These are phyloP conservation scores for Oopsacas minuta DNA, from an alignment of 37 sponge, comb jelly and placozoan species.

Conservation along the genomic window DNA sequence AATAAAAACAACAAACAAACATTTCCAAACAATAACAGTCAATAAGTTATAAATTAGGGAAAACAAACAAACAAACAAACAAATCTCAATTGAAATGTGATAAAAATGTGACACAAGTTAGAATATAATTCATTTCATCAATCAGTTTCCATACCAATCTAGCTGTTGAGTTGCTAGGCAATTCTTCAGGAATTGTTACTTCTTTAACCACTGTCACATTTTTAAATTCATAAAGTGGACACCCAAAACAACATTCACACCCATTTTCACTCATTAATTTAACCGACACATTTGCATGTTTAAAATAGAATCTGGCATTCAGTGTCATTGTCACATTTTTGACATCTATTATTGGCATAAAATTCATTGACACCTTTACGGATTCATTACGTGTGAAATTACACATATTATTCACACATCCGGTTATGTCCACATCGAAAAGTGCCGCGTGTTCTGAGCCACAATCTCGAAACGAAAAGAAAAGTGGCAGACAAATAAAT, in stretches of 20 bases:
- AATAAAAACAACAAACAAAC: too few species aligned
- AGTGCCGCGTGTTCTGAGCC: neutral
- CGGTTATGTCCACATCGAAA: neutral
- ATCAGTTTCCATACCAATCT: neutral
- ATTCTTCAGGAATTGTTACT: neutral
- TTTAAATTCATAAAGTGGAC: neutral
- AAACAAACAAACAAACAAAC: too few species aligned
- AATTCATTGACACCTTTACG: neutral
- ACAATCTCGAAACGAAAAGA: neutral
- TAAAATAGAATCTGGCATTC: neutral
- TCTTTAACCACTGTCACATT: neutral
- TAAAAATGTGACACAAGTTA: neutral
- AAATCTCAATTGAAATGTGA: neutral
- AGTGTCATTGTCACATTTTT: conserved; percentile 10
- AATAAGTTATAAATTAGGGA: too few species aligned
- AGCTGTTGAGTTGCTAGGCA: neutral
- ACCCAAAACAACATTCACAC: neutral
- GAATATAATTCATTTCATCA: neutral
- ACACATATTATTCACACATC: neutral
- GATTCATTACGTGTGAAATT: neutral
- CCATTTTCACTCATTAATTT: neutral
- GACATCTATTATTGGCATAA: neutral
- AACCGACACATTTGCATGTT: neutral
- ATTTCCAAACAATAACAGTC: too few species aligned
- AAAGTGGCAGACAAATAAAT: neutral